Base-by-base conservation (phyloP, 2,797 vertebrate species). In the Protosalanx chinensis region DNA sequence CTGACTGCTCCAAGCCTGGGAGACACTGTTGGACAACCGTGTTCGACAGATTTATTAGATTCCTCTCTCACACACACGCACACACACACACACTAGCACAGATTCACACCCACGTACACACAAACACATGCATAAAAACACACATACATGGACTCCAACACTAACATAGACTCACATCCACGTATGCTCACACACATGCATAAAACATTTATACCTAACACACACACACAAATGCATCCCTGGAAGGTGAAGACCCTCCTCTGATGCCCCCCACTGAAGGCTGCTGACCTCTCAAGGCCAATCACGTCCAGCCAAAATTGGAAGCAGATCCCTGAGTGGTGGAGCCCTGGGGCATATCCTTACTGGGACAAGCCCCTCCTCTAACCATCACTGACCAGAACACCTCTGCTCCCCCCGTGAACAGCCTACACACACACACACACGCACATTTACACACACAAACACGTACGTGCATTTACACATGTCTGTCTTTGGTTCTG, bases 31-130 rank as follows among this genome's bases (percentile, higher is more conserved):
- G 62, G 58, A 72, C 60, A 30, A 35, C 68, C 71, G 61, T 13
- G 32, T 74, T 62, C 64, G 30, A 76, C 71, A 77, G 57, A 67
- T 73, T 83, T 81, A 83, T 72, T 33, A 46, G 76, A 67, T 56
- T 62, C 72, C 49, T 29, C 60, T 33, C 60, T 33, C 60, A 18
- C 53, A 72, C n/a, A 66, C 71, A 72, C 56, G 37, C 49, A 56
- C 46, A 20, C 62, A 71, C 41, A 56, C 66, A 69, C 69, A 73
- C 62, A 49, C 61, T 30, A 67, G 67, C 65, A 60, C 32, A 35
- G 18, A 41, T 18, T 37, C n/a, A 64, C 63, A 64, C 33, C 12
- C 63, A 35, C 63, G n/a, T 7, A 68, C 23, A 27, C 46, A 64
- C 70, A 71, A 41, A 71, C 70, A 64, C 70, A 64, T 41, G 64